Base-by-base conservation (phyloP, 2,113 vertebrate genomes). In the Regulus satrapa region DNA sequence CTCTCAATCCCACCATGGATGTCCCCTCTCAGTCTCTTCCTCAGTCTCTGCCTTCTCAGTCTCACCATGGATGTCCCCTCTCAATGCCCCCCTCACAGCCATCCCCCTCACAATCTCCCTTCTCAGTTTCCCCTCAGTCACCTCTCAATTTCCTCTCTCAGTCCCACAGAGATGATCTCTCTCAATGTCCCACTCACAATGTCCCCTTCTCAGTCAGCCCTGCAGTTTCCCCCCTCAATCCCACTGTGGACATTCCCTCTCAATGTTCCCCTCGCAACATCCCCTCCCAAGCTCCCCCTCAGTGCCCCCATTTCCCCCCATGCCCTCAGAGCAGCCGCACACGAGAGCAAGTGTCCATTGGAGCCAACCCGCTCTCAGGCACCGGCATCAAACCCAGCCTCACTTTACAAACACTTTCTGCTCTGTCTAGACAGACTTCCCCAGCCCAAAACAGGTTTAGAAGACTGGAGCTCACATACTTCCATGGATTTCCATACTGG, bases 401-500 rank as follows among this genome's bases (percentile, higher is more conserved):
- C 59, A 23, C 94, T 88, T 79, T 13, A 48, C 56, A 72, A 67
- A 66, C 19, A 7, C 69, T 75, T 77, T 29, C 8, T 45, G 10
- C 58, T 49, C 82, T 73, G 95, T 93, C 96, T 96, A 93, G 94
- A 95, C 95, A 90, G 79, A 76, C 34, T 54, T 92, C 51, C 69
- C 85, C 34, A 52, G 49, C 62, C 46, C 7, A 0, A 80, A 95
- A 95, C 79, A 80, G 66, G 91, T 87, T 95, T 81, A 31, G 49
- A 54, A 69, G 52, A 41, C 71, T 58, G 45, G 67, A 66, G 75
- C 66, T 66, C 71, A 4, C 51, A 5, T 2, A 23, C 45, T 76
- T 54, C 82, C 4, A 5, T 20, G 54, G 41, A 93, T 97, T 96
- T 94, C 92, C 96, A 94, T 97, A 96, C 95, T 71, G 91, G 94